Evolutionary conservation across 2,797 vertebrate species (phyloP).

Genomic region (Limnodromus scolopaceus): DNA sequence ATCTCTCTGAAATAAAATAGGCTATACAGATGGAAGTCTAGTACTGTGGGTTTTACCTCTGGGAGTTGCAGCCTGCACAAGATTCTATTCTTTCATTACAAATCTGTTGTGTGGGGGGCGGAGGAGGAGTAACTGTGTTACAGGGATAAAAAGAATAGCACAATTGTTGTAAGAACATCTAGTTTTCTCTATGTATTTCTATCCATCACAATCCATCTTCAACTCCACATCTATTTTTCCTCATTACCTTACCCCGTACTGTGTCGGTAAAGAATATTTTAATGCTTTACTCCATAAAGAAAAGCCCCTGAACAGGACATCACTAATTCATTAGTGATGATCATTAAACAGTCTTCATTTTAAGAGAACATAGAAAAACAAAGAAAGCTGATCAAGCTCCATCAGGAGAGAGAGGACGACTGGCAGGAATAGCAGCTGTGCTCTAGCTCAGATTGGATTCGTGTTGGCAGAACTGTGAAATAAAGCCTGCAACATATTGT

Average conservation of each 20-base stretch:
- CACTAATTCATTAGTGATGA: slow-evolving; percentile 17
- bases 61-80: slow-evolving; percentile 78
- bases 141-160: slow-evolving; percentile 66
- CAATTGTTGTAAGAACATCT: slow-evolving; percentile 78
- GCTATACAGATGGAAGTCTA: slow-evolving; percentile 80
- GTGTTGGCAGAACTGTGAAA: slow-evolving; percentile 71
- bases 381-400: slow-evolving; percentile 61
- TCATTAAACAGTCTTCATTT: slow-evolving; percentile 21
- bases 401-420: slow-evolving; percentile 33
- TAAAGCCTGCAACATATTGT: slow-evolving; percentile 63
- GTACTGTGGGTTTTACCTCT: slow-evolving; percentile 81
- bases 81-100: slow-evolving; percentile 82
- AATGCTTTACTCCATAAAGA: background rate
- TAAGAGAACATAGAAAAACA: slow-evolving; percentile 50
- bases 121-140: slow-evolving; percentile 75
- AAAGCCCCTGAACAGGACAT: slow-evolving; percentile 22
- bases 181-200: slow-evolving; percentile 69
- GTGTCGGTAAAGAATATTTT: background rate
- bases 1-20: slow-evolving; percentile 68
- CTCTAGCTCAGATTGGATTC: slow-evolving; percentile 63
- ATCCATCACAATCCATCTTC: slow-evolving; percentile 56
- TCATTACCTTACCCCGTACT: background rate
- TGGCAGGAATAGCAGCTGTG: slow-evolving; percentile 66
- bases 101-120: slow-evolving; percentile 81
- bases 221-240: slow-evolving; percentile 25